phyloP scores from a whole-genome alignment of 1,140 invertebrate genomes.

The Thereuonema tuberculata region DNA sequence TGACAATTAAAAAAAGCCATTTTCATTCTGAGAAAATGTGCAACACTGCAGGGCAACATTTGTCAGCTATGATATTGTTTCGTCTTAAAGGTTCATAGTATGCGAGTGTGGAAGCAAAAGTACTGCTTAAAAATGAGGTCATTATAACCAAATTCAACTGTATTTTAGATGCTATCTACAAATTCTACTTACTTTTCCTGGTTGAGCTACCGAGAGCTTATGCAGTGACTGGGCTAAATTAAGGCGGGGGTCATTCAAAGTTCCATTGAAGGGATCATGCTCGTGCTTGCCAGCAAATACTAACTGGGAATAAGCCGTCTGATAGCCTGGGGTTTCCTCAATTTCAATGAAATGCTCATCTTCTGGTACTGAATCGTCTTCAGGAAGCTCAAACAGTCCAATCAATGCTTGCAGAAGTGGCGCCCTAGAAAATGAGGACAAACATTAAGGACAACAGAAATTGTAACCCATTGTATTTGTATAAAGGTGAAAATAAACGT shows the following conservation, averaged over 20 bases:
- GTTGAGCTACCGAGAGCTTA: constrained; percentile 42
- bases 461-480: no score
- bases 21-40: no score
- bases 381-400: constrained; percentile 73
- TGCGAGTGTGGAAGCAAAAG: no score
- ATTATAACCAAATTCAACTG: no score
- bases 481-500: neutral
- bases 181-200: constrained; percentile 48
- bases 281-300: constrained; percentile 60
- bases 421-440: constrained; percentile 30
- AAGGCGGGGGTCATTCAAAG: constrained; percentile 48
- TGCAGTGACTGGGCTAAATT: constrained; percentile 54
- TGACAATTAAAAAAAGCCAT: no score
- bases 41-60: no score
- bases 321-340: constrained; percentile 71
- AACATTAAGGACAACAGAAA: neutral
- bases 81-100: no score
- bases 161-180: no score
- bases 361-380: constrained; percentile 56
- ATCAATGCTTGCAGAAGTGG: constrained; percentile 54
- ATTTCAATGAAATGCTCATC: constrained; percentile 78
- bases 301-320: constrained; percentile 76
- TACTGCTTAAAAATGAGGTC: no score
- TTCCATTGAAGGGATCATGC: constrained; percentile 52
- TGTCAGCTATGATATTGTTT: no score